Conservation (phyloP, 2,113 vertebrate genomes). For the Lamprotornis superbus region DNA sequence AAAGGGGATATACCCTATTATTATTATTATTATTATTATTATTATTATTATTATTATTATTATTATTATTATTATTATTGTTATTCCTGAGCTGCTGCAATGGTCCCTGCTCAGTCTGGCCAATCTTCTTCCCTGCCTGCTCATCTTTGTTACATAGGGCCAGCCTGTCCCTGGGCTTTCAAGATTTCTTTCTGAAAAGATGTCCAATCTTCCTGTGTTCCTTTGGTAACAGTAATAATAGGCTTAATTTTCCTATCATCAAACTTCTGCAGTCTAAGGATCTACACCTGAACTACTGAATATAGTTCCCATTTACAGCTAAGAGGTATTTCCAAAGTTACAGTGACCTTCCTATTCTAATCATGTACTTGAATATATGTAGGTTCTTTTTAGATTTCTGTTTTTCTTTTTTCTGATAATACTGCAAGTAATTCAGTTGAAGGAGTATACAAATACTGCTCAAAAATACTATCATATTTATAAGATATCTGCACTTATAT, state of each 20-base stretch:
- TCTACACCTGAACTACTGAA: neutral
- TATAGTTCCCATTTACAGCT: neutral
- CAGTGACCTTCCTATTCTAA: neutral
- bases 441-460: neutral
- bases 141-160: neutral
- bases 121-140: neutral
- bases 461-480: neutral
- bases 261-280: neutral
- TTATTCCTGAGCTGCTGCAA: neutral
- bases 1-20: accelerated
- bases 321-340: neutral
- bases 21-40: too few species aligned
- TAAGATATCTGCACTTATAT: too few species aligned
- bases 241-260: neutral
- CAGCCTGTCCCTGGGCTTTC: accelerated
- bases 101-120: accelerated
- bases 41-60: too few species aligned
- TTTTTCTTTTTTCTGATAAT: neutral
- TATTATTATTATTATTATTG: too few species aligned
- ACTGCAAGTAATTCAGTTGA: neutral
- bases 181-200: neutral
- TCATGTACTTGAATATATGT: neutral
- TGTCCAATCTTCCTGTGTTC: neutral
- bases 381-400: neutral
- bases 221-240: neutral